These are phyloP conservation scores for Phrynocephalus forsythii DNA, from an alignment of 2,797 vertebrate species.

Conservation along the genomic window DNA sequence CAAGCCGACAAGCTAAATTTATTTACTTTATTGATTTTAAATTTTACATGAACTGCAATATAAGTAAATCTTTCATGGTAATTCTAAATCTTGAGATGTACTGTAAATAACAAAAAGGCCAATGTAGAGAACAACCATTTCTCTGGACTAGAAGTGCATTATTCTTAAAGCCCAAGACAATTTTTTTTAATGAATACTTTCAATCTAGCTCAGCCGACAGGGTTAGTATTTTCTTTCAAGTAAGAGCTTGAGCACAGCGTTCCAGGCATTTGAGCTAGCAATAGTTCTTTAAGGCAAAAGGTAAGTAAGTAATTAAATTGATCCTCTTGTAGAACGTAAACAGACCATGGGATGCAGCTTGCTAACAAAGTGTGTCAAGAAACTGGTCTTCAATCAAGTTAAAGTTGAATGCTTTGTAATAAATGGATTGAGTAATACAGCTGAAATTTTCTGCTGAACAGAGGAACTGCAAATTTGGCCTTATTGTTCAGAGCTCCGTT, in stretches of 20 bases:
- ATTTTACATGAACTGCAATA: conserved; percentile 83
- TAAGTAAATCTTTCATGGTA: conserved; percentile 84
- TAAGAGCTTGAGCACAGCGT: conserved; percentile 63
- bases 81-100: conserved; percentile 82
- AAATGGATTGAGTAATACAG: conserved; percentile 39
- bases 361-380: conserved; percentile 47
- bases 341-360: conserved; percentile 49
- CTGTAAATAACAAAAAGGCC: conserved; percentile 79
- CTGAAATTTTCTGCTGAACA: too few species aligned
- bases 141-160: conserved; percentile 73
- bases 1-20: conserved; percentile 81
- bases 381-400: conserved; percentile 37
- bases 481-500: neutral
- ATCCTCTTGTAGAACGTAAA: conserved; percentile 61
- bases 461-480: neutral
- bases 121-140: conserved; percentile 71
- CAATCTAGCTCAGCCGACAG: conserved; percentile 76
- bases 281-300: conserved; percentile 45
- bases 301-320: conserved; percentile 61
- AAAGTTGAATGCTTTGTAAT: conserved; percentile 41
- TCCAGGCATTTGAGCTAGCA: conserved; percentile 69
- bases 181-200: conserved; percentile 77
- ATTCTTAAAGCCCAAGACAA: conserved; percentile 80
- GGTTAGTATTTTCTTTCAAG: conserved; percentile 69
- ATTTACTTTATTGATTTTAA: conserved; percentile 86